Percentiles rank a stretch among this genome's conserved stretches.
phyloP scores from a whole-genome alignment of 2,113 vertebrate species.

The Channa argus region DNA sequence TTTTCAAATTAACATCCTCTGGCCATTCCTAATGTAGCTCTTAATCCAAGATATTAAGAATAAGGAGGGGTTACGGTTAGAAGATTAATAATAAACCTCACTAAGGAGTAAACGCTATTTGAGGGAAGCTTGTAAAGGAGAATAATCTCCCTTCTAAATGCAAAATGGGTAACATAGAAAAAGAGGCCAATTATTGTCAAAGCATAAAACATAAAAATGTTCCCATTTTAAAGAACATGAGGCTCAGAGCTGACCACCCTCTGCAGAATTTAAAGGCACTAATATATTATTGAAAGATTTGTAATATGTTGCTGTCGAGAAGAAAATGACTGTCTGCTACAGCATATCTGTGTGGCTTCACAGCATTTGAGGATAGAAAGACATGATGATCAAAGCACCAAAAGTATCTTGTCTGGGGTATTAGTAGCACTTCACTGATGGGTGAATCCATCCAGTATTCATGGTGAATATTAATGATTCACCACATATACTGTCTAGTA shows the following conservation, averaged over 20 bases:
- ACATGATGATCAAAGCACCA: slow-evolving; percentile 43
- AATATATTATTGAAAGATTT: slow-evolving; percentile 35
- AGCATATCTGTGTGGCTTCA: slow-evolving; percentile 32
- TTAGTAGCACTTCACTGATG: slow-evolving; percentile 47
- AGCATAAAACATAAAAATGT: background rate
- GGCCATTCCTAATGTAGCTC: slow-evolving; percentile 52
- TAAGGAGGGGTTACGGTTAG: slow-evolving; percentile 39
- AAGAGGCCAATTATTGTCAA: background rate
- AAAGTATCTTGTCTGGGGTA: slow-evolving; percentile 33
- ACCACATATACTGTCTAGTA: slow-evolving; percentile 54
- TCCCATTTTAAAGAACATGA: slow-evolving; percentile 11
- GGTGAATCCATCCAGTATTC: slow-evolving; percentile 67
- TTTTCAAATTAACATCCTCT: slow-evolving; percentile 74
- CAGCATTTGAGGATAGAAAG: slow-evolving; percentile 29
- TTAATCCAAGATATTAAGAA: slow-evolving; percentile 58
- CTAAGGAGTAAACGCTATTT: slow-evolving; percentile 6
- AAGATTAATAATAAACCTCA: slow-evolving; percentile 26
- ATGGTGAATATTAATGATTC: slow-evolving; percentile 76
- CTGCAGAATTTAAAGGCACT: slow-evolving; percentile 25
- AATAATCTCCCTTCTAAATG: slow-evolving; percentile 8
- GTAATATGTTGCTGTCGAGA: slow-evolving; percentile 20
- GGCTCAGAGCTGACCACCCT: slow-evolving; percentile 25
- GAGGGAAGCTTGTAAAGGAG: slow-evolving; percentile 16
- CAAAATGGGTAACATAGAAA: slow-evolving; percentile 3
- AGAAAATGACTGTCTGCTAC: slow-evolving; percentile 24